These are phyloP conservation scores for Anarsia innoxiella DNA, from an alignment of 2,888 invertebrate species.

Conservation along the genomic window DNA sequence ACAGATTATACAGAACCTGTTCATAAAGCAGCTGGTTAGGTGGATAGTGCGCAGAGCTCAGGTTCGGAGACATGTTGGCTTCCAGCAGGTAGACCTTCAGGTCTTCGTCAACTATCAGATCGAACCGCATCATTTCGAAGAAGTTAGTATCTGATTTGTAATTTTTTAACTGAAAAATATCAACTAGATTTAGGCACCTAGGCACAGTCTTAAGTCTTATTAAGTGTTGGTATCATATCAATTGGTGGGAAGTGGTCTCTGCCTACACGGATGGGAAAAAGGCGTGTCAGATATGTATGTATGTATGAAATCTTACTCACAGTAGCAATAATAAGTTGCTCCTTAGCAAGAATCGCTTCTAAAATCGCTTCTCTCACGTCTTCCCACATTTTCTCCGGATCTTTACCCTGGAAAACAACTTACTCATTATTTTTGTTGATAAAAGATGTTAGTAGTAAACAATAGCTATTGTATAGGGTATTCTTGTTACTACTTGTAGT, in stretches of 20 bases:
- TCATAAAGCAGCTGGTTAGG: constrained; percentile 92
- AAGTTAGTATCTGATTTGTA: constrained; percentile 80
- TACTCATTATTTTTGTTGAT: neutral
- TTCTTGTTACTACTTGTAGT: too few species aligned
- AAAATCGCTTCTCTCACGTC: constrained; percentile 87
- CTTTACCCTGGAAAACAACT: constrained; percentile 70
- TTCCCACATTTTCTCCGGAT: constrained; percentile 85
- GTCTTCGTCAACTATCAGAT: constrained; percentile 92
- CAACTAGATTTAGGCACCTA: too few species aligned
- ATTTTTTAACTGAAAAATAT: constrained; percentile 41
- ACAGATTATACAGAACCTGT: constrained; percentile 90
- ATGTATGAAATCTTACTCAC: constrained; percentile 57
- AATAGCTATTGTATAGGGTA: too few species aligned
- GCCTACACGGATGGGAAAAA: too few species aligned
- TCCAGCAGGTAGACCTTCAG: constrained; percentile 92
- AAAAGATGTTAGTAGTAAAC: too few species aligned
- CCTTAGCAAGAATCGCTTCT: constrained; percentile 81
- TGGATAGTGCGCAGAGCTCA: constrained; percentile 94
- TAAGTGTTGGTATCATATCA: too few species aligned
- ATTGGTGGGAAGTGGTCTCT: too few species aligned
- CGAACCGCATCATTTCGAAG: constrained; percentile 96
- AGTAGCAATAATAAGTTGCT: constrained; percentile 78
- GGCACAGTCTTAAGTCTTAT: too few species aligned
- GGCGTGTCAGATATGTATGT: too few species aligned
- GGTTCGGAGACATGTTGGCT: constrained; percentile 98